Evolutionary conservation across 2,113 vertebrate species (phyloP).

Genomic region (Odobenus rosmarus): DNA sequence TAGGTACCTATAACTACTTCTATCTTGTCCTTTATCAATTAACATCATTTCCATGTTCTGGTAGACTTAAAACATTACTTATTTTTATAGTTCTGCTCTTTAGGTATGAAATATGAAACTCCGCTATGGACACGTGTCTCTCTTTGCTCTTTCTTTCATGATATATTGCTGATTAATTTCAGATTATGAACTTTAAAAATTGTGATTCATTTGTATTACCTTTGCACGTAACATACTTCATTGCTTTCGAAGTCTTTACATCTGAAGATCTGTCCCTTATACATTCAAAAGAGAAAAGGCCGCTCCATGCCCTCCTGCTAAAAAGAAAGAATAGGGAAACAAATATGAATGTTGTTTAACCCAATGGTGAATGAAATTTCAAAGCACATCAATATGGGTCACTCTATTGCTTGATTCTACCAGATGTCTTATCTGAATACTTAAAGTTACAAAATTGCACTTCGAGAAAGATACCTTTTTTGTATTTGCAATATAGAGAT

Average conservation of each 20-base stretch:
- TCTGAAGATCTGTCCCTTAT: slow-evolving; percentile 25
- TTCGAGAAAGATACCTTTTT: not conserved
- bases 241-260: slow-evolving; percentile 64
- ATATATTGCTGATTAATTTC: slow-evolving; percentile 71
- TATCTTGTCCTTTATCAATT: slow-evolving; percentile 52
- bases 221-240: slow-evolving; percentile 59
- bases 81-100: slow-evolving; percentile 76
- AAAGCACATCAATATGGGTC: not conserved
- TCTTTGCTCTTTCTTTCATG: slow-evolving; percentile 70
- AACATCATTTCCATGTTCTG: slow-evolving; percentile 43
- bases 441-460: not conserved
- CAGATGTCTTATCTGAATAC: not conserved
- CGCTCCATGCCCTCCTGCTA: not conserved
- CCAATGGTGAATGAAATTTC: slow-evolving; percentile 1
- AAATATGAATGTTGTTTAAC: slow-evolving; percentile 4
- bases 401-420: not conserved
- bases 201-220: slow-evolving; percentile 69
- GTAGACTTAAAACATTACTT: slow-evolving; percentile 58
- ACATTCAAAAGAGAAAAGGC: slow-evolving; percentile 57
- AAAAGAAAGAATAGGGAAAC: slow-evolving; percentile 23
- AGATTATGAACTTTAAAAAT: slow-evolving; percentile 76
- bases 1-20: slow-evolving; percentile 34
- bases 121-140: slow-evolving; percentile 54
- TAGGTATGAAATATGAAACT: slow-evolving; percentile 66
- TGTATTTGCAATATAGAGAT: not conserved